Evolutionary conservation across 2,797 vertebrate genomes (phyloP).

Genomic region (Pangasius macronema): DNA sequence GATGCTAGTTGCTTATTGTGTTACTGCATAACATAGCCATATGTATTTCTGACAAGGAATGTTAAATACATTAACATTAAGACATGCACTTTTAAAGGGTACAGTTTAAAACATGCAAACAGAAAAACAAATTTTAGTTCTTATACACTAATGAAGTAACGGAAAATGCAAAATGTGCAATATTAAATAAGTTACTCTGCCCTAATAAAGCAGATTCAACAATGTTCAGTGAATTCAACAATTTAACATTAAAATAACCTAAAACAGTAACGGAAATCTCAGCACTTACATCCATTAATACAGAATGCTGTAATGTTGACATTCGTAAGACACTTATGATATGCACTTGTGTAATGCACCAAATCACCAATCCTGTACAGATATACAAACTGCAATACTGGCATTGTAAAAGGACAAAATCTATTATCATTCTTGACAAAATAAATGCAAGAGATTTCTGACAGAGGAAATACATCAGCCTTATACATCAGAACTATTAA

Average conservation of each 20-base stretch:
- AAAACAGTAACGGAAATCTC: conserved; percentile 2
- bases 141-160: neutral
- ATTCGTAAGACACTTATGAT: neutral
- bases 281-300: conserved; percentile 57
- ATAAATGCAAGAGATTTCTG: neutral
- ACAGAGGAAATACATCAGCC: neutral
- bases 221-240: too few species aligned
- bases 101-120: conserved; percentile 8
- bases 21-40: neutral
- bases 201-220: neutral
- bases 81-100: neutral
- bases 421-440: neutral
- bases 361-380: neutral
- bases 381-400: conserved; percentile 18
- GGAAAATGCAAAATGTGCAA: neutral
- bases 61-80: conserved; percentile 14
- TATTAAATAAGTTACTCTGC: neutral
- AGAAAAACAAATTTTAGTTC: neutral
- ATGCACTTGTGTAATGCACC: neutral
- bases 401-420: conserved; percentile 3
- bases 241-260: conserved; percentile 11
- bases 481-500: conserved; percentile 5
- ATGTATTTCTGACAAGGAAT: neutral
- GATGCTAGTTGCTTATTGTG: neutral
- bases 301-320: conserved; percentile 34